Evolutionary conservation across 2,797 vertebrate species (phyloP).

Genomic region (Sus cebifrons): DNA sequence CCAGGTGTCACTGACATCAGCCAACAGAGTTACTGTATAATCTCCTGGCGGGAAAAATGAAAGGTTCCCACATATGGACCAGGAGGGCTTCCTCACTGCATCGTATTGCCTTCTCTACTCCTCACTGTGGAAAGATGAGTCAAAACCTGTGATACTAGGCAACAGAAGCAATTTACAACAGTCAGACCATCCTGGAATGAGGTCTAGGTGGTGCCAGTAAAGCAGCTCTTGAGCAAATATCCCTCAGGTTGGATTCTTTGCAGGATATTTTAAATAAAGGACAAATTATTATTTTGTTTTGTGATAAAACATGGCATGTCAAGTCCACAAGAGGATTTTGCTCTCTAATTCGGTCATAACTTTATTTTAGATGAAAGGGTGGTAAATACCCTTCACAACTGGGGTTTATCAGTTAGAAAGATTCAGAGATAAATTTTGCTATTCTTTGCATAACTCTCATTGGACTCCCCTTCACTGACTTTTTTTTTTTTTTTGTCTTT

Average conservation of each 20-base stretch:
- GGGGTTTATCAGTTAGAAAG: neutral
- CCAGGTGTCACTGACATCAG: neutral
- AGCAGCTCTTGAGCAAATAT: neutral
- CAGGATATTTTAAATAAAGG: constrained; percentile 30
- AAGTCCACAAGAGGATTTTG: neutral
- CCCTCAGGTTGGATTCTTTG: neutral
- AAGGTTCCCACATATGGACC: neutral
- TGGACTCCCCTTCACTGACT: neutral
- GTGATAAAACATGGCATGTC: neutral
- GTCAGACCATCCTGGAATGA: neutral
- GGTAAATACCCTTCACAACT: neutral
- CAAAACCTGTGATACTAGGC: neutral
- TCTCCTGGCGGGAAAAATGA: neutral
- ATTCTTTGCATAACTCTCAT: neutral
- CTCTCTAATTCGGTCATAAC: neutral
- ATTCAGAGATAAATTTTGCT: neutral
- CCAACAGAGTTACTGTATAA: neutral
- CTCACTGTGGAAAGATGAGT: neutral
- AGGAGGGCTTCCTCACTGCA: neutral
- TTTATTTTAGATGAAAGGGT: neutral
- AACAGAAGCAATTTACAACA: too few species aligned
- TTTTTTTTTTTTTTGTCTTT: neutral
- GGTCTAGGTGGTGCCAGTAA: neutral
- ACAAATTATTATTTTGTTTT: constrained; percentile 43
- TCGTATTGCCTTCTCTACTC: neutral